Percentiles rank a stretch among this genome's conserved stretches.
Conservation (phyloP, 2,797 vertebrate genomes). For the Catharus ustulatus region DNA sequence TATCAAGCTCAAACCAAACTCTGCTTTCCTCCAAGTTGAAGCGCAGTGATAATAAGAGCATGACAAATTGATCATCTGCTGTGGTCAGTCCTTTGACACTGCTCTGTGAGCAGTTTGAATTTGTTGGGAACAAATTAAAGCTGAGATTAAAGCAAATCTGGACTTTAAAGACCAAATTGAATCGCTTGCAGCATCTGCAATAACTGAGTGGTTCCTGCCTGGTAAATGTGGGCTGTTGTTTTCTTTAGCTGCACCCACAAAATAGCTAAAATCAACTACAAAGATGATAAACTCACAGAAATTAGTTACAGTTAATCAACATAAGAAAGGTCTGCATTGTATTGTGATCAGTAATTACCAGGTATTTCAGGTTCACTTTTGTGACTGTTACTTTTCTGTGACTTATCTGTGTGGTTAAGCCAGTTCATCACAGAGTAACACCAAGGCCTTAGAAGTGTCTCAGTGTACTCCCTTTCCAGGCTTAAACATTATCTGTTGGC, state of each 20-base stretch:
- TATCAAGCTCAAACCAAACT: not conserved
- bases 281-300: not conserved
- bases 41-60: not conserved
- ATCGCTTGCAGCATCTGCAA: not conserved
- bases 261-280: not conserved
- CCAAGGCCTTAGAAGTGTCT: not conserved
- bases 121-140: not conserved
- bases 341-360: not conserved
- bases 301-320: conserved; percentile 19
- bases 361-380: not conserved
- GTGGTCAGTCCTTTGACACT: conserved; percentile 1
- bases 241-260: not conserved
- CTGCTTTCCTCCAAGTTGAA: not conserved
- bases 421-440: not conserved
- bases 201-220: not conserved
- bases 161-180: conserved; percentile 1
- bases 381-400: not conserved
- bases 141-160: conserved; percentile 41
- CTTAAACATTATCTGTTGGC: not conserved
- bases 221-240: not conserved
- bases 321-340: not conserved
- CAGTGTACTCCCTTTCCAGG: not conserved
- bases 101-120: not conserved
- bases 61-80: conserved; percentile 46
- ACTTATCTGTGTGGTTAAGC: not conserved